phyloP scores from a whole-genome alignment of 2,888 invertebrate genomes.

The Luperina testacea region DNA sequence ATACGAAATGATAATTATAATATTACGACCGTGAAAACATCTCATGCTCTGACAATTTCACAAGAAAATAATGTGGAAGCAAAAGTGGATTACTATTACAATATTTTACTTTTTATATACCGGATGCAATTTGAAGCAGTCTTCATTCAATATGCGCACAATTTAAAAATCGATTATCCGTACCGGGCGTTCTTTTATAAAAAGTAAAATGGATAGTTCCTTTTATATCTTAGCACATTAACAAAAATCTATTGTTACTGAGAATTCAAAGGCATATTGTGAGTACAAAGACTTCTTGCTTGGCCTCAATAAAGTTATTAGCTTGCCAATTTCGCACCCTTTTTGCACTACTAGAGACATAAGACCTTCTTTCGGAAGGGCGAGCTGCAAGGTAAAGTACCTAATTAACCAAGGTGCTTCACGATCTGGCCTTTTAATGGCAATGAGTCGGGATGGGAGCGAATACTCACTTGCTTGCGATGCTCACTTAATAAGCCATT shows the following conservation, averaged over 20 bases:
- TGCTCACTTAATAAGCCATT: conserved; percentile 42
- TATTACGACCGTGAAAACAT: conserved; percentile 17
- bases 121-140: neutral
- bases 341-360: conserved; percentile 15
- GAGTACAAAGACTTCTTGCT: conserved; percentile 3
- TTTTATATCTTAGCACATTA: conserved; percentile 3
- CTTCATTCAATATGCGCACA: neutral
- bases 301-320: conserved; percentile 14
- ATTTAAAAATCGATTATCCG: conserved; percentile 13
- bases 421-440: conserved; percentile 4
- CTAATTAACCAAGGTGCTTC: conserved; percentile 2
- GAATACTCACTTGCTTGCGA: conserved; percentile 6
- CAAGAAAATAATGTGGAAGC: neutral
- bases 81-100: conserved; percentile 4
- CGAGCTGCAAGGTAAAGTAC: conserved; percentile 1
- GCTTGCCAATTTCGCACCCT: conserved; percentile 43
- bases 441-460: conserved; percentile 22
- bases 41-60: conserved; percentile 28
- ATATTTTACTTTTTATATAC: neutral
- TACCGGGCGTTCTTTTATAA: neutral
- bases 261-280: conserved; percentile 25
- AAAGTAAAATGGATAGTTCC: conserved; percentile 28
- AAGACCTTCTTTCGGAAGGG: conserved; percentile 28
- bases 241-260: conserved; percentile 36
- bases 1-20: neutral